Evolutionary conservation across 2,888 invertebrate genomes (phyloP).

Genomic region (Ichneumon xanthorius): DNA sequence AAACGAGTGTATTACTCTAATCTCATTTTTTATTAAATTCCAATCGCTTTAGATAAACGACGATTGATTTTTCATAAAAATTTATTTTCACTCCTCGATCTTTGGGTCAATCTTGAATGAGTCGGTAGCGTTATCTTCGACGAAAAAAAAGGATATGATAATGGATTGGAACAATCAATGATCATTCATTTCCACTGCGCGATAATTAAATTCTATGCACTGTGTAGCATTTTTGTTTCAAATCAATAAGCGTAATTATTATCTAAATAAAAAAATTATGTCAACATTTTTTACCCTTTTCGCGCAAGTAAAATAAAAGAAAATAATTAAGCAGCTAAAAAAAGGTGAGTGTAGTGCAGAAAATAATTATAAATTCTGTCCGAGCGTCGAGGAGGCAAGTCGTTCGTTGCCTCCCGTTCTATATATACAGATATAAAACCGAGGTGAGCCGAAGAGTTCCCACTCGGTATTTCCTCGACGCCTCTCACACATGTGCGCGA

Average conservation of each 20-base stretch:
- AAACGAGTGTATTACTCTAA: neutral
- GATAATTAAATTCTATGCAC: neutral
- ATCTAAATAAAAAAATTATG: too few relatives aligned
- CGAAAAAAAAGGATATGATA: neutral
- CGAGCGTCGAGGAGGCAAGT: neutral
- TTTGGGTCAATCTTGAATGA: neutral
- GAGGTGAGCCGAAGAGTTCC: neutral
- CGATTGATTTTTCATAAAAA: slow-evolving; percentile 9
- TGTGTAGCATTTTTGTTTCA: neutral
- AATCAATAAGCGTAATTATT: too few relatives aligned
- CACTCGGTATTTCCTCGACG: slow-evolving; percentile 17
- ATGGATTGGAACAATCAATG: neutral
- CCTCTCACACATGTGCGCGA: slow-evolving; percentile 45
- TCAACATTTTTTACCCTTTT: too few relatives aligned
- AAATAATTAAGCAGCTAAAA: neutral
- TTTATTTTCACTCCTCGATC: neutral
- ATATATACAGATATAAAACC: neutral
- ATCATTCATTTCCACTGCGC: neutral
- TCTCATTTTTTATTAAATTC: neutral
- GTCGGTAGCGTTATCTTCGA: neutral
- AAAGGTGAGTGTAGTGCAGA: neutral
- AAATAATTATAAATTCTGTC: neutral
- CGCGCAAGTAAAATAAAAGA: neutral
- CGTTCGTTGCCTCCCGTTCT: slow-evolving; percentile 6
- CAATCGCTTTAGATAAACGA: slow-evolving; percentile 13